Evolutionary conservation across 2,888 invertebrate genomes (phyloP).

Genomic region (Ichneumon xanthorius): DNA sequence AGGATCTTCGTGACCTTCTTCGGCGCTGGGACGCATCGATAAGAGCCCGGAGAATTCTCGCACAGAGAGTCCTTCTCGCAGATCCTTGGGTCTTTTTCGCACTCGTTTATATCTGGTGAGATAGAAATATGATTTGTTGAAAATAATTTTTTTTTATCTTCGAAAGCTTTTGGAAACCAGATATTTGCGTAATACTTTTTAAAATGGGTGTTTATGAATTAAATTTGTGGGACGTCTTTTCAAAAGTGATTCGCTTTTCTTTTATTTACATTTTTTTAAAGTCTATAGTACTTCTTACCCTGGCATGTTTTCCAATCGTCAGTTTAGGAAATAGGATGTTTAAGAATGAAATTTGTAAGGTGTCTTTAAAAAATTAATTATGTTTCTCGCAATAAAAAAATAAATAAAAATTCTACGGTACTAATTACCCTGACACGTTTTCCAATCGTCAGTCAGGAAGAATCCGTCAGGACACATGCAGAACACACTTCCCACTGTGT

Average conservation of each 20-base stretch:
- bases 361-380: background rate
- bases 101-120: constrained; percentile 88
- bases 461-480: constrained; percentile 82
- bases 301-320: constrained; percentile 80
- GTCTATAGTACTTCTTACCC: constrained; percentile 71
- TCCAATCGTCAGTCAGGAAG: constrained; percentile 78
- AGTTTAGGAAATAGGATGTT: constrained; percentile 25
- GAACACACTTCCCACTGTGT: constrained; percentile 86
- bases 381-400: background rate
- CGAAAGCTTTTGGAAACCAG: no score
- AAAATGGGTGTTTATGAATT: no score
- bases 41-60: constrained; percentile 86
- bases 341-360: background rate
- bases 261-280: background rate
- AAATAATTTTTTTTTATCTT: background rate
- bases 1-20: constrained; percentile 77
- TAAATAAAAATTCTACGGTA: background rate
- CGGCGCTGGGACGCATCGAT: constrained; percentile 77
- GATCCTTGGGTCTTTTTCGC: constrained; percentile 80
- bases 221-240: background rate
- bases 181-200: no score
- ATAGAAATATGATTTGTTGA: background rate
- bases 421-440: constrained; percentile 79
- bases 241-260: background rate
- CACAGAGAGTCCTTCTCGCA: constrained; percentile 80